Evolutionary conservation across 35 echinoderm and acorn worm species (phyloP).

Genomic region (Heliocidaris tuberculata): DNA sequence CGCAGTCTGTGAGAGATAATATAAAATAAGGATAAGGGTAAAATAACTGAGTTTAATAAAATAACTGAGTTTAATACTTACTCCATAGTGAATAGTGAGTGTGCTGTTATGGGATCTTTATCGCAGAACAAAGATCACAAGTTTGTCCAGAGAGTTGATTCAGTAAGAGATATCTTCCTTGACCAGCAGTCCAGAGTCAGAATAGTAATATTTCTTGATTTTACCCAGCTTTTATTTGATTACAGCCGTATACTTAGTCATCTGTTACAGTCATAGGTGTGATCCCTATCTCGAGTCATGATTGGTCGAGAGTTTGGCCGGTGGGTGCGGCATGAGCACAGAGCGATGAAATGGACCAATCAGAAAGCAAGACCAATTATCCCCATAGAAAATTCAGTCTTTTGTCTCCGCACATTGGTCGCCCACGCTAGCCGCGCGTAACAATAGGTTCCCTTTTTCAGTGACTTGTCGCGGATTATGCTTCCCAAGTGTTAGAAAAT

Average conservation of each 20-base stretch:
- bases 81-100: too few species aligned
- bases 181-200: not conserved
- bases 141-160: not conserved
- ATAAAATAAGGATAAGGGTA: too few species aligned
- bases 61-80: too few species aligned
- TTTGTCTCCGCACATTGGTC: not conserved
- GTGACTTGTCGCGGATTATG: not conserved
- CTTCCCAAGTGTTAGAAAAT: too few species aligned
- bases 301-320: not conserved
- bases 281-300: not conserved
- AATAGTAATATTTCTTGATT: not conserved
- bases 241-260: not conserved
- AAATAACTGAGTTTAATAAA: too few species aligned
- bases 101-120: too few species aligned
- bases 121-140: too few species aligned
- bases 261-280: not conserved
- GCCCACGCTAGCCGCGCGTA: not conserved
- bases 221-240: not conserved
- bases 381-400: not conserved
- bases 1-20: too few species aligned
- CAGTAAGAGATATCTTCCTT: not conserved
- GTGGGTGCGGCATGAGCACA: not conserved
- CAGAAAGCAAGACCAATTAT: not conserved
- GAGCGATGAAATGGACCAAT: not conserved
- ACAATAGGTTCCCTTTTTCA: not conserved